A percentile compares a stretch with the other conserved stretches of the same genome.
phyloP scores from a whole-genome alignment of 2,797 vertebrate genomes.

The Setipinna tenuifilis region DNA sequence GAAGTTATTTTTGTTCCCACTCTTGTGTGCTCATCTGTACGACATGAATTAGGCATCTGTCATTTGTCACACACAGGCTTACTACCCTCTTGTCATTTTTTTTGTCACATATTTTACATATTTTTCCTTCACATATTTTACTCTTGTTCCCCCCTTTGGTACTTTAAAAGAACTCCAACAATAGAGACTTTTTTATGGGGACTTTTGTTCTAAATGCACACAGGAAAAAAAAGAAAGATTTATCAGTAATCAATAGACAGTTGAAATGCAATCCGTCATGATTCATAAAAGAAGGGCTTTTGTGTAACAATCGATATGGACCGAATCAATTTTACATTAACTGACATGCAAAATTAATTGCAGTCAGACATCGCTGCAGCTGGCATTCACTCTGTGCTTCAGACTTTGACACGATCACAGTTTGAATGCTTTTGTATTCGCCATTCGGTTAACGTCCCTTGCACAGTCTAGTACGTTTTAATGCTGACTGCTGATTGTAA shows the following conservation, averaged over 20 bases:
- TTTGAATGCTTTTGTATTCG: not conserved
- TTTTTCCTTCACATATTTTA: too few relatives aligned
- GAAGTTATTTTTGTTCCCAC: not conserved
- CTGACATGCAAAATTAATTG: constrained; percentile 19
- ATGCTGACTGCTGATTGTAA: not conserved
- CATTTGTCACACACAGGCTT: not conserved
- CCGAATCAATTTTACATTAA: constrained; percentile 10
- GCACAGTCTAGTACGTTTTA: not conserved
- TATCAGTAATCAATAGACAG: constrained; percentile 7
- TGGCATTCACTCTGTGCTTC: not conserved
- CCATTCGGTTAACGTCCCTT: not conserved
- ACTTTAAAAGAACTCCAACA: not conserved
- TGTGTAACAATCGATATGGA: not conserved
- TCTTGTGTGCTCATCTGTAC: not conserved
- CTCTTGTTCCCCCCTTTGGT: not conserved
- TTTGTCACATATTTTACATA: not conserved
- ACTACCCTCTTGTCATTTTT: not conserved
- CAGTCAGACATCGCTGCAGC: not conserved
- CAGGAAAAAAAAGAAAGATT: constrained; percentile 6
- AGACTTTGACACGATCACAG: not conserved
- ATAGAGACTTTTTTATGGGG: not conserved
- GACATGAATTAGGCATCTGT: not conserved
- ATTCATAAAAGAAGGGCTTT: not conserved
- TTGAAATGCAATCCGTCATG: constrained; percentile 13
- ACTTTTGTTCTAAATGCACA: not conserved